Base-by-base conservation (phyloP, 2,888 invertebrate genomes). In the Drosophila ustulata region DNA sequence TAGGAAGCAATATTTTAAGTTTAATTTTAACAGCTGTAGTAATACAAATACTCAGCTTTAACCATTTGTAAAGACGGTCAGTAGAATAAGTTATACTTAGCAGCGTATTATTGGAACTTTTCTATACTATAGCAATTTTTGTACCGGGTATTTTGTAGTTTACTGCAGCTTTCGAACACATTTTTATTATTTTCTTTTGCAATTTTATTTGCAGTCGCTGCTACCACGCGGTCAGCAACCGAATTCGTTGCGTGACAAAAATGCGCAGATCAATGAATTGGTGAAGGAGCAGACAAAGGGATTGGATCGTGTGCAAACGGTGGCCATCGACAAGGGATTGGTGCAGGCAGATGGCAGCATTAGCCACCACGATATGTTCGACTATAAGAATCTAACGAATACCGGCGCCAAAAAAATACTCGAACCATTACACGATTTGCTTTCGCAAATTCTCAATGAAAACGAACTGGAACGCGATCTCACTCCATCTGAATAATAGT, bases 301-400 rank as follows among this genome's bases (percentile, higher is more conserved):
- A 75, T 92, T 96, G 84, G 93, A 94, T 73, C 95, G 95, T 91
- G 95, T 96, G 58, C 96, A 97, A 93, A 94, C 96, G 89, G 95
- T 98, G 45, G 93, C 94, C 74, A 95, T 97, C 86, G 97, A 97
- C 89, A 95, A 96, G 89, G 96, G 96, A 50, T 94, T 97, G 78
- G 93, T 97, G 61, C 96, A 96, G 92, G 94, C 94, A 50, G 96
- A 96, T 93, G 96, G 97, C 3, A 94, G 95, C 47, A 97, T 98
- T 66, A 96, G 96, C 90, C 97, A 97, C 90, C 96, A 96, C 89
- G 98, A 98, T 91, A 97, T 98, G 97, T 96, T 96, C 90, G 98
- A 98, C 92, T 98, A 97, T 92, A 94, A 98, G 53, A 96, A 97
- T 90, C 94, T 97, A 67, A 97, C 97, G 2, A 96, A 96, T 92